Evolutionary conservation across 2,113 vertebrate species (phyloP).

Genomic region (Nothocercus julius): DNA sequence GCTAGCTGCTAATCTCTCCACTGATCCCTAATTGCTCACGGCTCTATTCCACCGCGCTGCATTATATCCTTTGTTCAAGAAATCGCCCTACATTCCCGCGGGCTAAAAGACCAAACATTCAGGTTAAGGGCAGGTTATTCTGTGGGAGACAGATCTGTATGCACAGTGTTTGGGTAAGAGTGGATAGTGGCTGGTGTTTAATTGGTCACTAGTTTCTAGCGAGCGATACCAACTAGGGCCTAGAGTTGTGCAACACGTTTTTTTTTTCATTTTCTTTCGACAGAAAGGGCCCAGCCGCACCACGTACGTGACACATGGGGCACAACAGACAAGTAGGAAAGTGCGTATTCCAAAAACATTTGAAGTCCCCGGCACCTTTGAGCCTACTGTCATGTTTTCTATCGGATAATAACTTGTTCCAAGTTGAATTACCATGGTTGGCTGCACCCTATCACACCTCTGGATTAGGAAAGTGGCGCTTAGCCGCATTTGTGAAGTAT

Average conservation of each 20-base stretch:
- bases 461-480: conserved; percentile 77
- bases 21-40: neutral
- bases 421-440: conserved; percentile 78
- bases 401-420: conserved; percentile 78
- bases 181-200: neutral
- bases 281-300: neutral
- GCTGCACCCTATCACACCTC: conserved; percentile 79
- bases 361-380: conserved; percentile 71
- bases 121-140: neutral
- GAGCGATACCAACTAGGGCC: neutral
- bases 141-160: neutral
- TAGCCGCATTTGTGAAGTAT: conserved; percentile 75
- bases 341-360: conserved; percentile 46
- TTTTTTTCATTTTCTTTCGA: neutral
- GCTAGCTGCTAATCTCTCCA: neutral
- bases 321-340: conserved; percentile 34
- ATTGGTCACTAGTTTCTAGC: neutral
- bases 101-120: neutral
- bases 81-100: neutral
- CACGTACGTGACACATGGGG: neutral
- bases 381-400: conserved; percentile 72
- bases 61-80: neutral
- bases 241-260: neutral
- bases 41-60: neutral
- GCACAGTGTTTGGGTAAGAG: neutral